Percentiles rank a stretch among this genome's conserved stretches.
Conservation (phyloP, 2,113 vertebrate species). For the Orientallactaga bullata region DNA sequence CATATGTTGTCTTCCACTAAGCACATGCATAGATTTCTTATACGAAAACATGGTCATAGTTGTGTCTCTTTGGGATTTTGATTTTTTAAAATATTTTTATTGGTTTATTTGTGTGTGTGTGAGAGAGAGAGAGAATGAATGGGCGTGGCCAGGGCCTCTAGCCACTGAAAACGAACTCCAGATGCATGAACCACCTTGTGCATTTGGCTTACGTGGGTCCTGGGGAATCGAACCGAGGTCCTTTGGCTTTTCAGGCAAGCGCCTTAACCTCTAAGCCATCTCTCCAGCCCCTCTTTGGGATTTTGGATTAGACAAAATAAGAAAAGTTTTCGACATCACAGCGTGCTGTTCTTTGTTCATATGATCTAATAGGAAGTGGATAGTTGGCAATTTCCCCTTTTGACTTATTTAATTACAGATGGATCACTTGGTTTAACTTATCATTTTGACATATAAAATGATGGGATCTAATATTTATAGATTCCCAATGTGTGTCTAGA, state of each 20-base stretch:
- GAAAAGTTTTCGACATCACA: neutral
- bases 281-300: neutral
- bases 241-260: no score
- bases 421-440: constrained; percentile 64
- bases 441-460: constrained; percentile 56
- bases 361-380: constrained; percentile 18
- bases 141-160: no score
- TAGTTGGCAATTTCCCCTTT: constrained; percentile 41
- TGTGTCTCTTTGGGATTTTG: neutral
- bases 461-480: constrained; percentile 51
- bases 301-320: constrained; percentile 11
- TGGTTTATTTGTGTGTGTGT: no score
- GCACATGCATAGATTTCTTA: constrained; percentile 31
- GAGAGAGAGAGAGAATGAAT: no score
- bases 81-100: no score
- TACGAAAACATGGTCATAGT: neutral
- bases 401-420: constrained; percentile 65
- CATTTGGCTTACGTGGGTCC: no score
- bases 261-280: no score
- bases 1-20: neutral
- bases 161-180: no score
- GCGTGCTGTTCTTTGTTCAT: constrained; percentile 10
- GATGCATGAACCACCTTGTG: no score
- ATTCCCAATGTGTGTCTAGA: constrained; percentile 48
- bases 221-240: no score